Conservation (phyloP, 2,113 vertebrate genomes). For the Meleagris gallopavo region DNA sequence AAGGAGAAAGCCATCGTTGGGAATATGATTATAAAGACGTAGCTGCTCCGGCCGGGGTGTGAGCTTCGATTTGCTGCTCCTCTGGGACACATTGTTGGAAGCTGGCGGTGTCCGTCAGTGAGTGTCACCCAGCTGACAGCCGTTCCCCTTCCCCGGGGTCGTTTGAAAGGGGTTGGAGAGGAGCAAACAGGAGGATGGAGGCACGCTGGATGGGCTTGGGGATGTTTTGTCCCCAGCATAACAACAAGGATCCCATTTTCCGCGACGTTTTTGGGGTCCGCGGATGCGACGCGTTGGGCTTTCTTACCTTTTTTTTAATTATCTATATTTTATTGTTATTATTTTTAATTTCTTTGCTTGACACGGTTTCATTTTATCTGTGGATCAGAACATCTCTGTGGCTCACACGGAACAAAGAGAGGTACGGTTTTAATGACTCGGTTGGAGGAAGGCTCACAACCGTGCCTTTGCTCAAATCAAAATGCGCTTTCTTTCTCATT, state of each 20-base stretch:
- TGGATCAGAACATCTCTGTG: constrained; percentile 21
- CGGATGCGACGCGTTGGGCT: background rate
- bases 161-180: constrained; percentile 18
- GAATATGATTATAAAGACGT: background rate
- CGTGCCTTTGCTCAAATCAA: constrained; percentile 4
- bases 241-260: background rate
- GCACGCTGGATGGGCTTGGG: background rate
- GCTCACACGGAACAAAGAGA: constrained; percentile 47
- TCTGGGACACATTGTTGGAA: constrained; percentile 25
- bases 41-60: background rate
- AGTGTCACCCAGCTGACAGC: constrained; percentile 63
- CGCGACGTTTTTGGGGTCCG: background rate
- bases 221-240: background rate
- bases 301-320: no score
- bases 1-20: background rate
- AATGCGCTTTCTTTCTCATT: constrained; percentile 10
- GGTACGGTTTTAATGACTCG: constrained; percentile 20
- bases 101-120: background rate
- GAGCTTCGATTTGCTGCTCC: background rate
- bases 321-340: background rate
- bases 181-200: background rate
- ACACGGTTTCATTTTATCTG: background rate
- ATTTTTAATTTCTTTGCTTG: background rate
- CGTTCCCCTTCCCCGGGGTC: background rate
- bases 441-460: background rate